Base-by-base conservation (phyloP, 2,113 vertebrate species). In the Silurus glanis region DNA sequence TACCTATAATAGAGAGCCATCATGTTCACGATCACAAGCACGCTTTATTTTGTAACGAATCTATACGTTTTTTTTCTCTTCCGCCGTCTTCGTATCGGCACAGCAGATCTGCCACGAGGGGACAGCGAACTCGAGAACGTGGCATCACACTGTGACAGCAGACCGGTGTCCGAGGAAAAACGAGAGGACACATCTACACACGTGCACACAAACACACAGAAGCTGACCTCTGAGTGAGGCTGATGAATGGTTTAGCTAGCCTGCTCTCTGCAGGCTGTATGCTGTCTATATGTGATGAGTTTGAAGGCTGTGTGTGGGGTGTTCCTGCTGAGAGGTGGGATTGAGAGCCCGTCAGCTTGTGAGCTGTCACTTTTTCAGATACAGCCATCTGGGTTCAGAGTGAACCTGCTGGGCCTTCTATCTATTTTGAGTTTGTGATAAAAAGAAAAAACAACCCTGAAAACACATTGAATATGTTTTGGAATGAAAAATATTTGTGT, bases 311-410 rank as follows among this genome's bases (percentile, higher is more conserved):
- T 80, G 67, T 82, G 21, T 45, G 19, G 25, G 4, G 25, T 21
- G 51, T 67, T 66, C 45, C 69, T 9, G 83, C 86, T 91, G 55
- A 75, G 85, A 90, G 3, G 17, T 59, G 78, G 78, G 78, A 80
- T 59, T 80, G 55, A 80, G 56, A 59, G 78, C 25, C 56, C 56
- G 59, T 47, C 66, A 21, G 81, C 62, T 75, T 55, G 88, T 88
- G 45, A 59, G 88, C 87, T 90, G 91, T 93, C 92, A 91, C 69
- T 89, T 62, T 37, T 83, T 86, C 25, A 86, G 84, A 80, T 79
- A 87, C 91, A 78, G 82, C 90, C 89, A 90, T 90, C 85, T 92
- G 91, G 51, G 74, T 78, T 94, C 91, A 92, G 85, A n/a, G 13
- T 55, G 51, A 25, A 28, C 5, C 37, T 87, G 92, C 89, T 90